These are phyloP conservation scores for Brachionichthys hirsutus DNA, from an alignment of 2,113 vertebrate genomes.

Conservation along the genomic window DNA sequence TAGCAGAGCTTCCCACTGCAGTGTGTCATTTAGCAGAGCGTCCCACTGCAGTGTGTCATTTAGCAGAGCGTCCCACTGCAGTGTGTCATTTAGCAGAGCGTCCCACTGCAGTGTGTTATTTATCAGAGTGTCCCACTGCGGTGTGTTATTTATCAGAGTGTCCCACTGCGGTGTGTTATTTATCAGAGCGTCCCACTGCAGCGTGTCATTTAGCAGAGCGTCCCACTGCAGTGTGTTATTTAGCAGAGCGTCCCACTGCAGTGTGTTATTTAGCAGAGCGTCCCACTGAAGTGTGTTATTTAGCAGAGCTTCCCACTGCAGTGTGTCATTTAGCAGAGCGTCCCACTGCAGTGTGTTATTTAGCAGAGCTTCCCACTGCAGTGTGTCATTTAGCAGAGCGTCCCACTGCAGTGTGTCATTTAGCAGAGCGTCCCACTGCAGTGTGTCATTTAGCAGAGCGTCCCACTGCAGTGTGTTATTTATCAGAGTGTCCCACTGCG, in stretches of 20 bases:
- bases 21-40: too few species aligned
- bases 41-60: constrained; percentile 57
- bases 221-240: constrained; percentile 57
- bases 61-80: constrained; percentile 24
- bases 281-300: constrained; percentile 57
- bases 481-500: constrained; percentile 11
- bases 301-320: too few species aligned
- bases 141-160: constrained; percentile 63
- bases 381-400: too few species aligned
- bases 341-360: constrained; percentile 57
- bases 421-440: constrained; percentile 24
- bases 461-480: too few species aligned
- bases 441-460: constrained; percentile 62
- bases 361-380: too few species aligned
- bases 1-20: too few species aligned
- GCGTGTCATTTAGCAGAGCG: constrained; percentile 55
- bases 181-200: constrained; percentile 13
- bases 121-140: constrained; percentile 11
- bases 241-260: too few species aligned
- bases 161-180: too few species aligned
- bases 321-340: too few species aligned
- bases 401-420: constrained; percentile 57
- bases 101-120: too few species aligned
- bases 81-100: constrained; percentile 62
- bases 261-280: too few species aligned